phyloP scores from a whole-genome alignment of 2,888 invertebrate species.

The Tachina fera region DNA sequence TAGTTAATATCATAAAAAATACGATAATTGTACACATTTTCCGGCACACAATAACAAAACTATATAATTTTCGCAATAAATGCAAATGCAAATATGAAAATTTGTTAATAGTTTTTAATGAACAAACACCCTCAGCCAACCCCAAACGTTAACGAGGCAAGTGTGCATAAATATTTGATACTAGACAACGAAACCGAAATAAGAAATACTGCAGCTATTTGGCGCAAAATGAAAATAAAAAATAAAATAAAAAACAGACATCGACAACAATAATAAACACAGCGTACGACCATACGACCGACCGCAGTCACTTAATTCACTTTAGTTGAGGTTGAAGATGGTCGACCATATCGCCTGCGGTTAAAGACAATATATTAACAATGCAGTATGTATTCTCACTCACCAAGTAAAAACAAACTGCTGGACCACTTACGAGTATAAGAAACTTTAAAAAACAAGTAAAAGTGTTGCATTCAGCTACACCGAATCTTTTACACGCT shows the following conservation, averaged over 20 bases:
- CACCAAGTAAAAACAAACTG: slow-evolving; percentile 63
- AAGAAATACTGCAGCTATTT: not conserved
- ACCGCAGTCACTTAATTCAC: slow-evolving; percentile 27
- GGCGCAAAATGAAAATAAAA: not conserved
- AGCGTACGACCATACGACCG: slow-evolving; percentile 20
- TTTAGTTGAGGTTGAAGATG: slow-evolving; percentile 32
- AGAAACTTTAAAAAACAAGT: slow-evolving; percentile 12
- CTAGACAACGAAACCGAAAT: not conserved
- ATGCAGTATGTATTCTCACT: slow-evolving; percentile 27
- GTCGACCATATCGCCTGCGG: slow-evolving; percentile 53
- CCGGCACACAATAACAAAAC: not conserved
- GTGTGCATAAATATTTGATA: slow-evolving; percentile 18
- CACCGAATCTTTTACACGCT: not conserved
- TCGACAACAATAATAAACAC: slow-evolving; percentile 56
- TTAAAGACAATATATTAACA: slow-evolving; percentile 32
- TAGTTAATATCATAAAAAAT: not conserved
- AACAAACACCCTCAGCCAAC: slow-evolving; percentile 67
- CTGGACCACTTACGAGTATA: slow-evolving; percentile 45
- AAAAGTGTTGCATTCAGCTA: not conserved
- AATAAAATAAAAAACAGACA: slow-evolving; percentile 26
- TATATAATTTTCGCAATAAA: slow-evolving; percentile 39
- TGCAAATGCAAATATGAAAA: slow-evolving; percentile 67
- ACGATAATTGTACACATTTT: slow-evolving; percentile 1
- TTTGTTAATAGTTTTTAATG: slow-evolving; percentile 70
- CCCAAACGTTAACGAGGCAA: slow-evolving; percentile 46